Conservation (phyloP, 1,140 invertebrate species). For the Agrypnia vestita region DNA sequence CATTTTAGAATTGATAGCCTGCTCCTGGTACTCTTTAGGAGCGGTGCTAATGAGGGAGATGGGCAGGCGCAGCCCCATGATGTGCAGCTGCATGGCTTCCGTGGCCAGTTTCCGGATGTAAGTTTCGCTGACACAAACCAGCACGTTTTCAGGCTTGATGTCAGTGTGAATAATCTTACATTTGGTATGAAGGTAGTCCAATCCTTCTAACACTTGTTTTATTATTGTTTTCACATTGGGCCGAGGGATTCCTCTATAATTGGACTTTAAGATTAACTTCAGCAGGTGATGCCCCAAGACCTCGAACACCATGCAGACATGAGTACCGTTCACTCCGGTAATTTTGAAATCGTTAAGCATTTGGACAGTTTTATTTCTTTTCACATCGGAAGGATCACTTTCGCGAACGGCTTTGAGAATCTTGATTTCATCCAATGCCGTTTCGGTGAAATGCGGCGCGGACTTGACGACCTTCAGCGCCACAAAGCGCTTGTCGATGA, state of each 20-base stretch:
- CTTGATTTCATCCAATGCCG: slow-evolving; percentile 98
- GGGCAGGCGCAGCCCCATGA: slow-evolving; percentile 91
- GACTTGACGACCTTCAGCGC: slow-evolving; percentile 99
- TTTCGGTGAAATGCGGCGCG: slow-evolving; percentile 97
- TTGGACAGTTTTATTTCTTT: slow-evolving; percentile 96
- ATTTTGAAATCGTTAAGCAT: slow-evolving; percentile 99
- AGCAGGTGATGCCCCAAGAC: slow-evolving; percentile 97
- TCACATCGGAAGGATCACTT: slow-evolving; percentile 90
- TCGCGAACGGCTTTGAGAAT: slow-evolving; percentile 95
- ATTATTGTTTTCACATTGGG: slow-evolving; percentile 96
- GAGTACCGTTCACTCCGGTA: slow-evolving; percentile 95
- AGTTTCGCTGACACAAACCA: slow-evolving; percentile 90
- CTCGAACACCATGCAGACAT: slow-evolving; percentile 99
- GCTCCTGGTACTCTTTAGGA: slow-evolving; percentile 90
- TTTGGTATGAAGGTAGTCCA: slow-evolving; percentile 97
- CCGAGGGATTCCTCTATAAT: slow-evolving; percentile 97
- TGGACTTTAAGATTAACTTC: slow-evolving; percentile 98
- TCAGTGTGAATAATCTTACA: slow-evolving; percentile 99
- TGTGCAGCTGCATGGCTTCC: slow-evolving; percentile 91
- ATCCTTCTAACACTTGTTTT: slow-evolving; percentile 94
- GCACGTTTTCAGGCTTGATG: slow-evolving; percentile 99
- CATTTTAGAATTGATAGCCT: slow-evolving; percentile 87
- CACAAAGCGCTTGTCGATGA: slow-evolving; percentile 93
- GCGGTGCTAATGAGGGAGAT: slow-evolving; percentile 93
- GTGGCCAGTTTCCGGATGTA: slow-evolving; percentile 92